Percentiles rank a stretch among this genome's conserved stretches.
Conservation (phyloP, 2,797 vertebrate species). For the Lepilemur ruficaudatus region DNA sequence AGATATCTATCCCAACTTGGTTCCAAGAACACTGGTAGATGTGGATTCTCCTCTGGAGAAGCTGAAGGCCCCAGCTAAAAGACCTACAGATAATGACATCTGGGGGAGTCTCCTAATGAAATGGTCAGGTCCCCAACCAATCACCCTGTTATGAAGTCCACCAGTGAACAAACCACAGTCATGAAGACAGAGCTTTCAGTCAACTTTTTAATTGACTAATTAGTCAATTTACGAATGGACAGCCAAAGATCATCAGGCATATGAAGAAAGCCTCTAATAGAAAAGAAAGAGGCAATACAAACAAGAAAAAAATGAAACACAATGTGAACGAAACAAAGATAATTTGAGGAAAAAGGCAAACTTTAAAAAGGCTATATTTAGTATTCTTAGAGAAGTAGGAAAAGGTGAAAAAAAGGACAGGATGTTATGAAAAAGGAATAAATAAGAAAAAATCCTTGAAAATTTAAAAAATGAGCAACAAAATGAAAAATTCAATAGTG, state of each 20-base stretch:
- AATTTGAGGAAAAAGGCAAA: not conserved
- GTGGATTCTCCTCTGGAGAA: not conserved
- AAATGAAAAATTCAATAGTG: not conserved
- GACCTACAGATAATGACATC: not conserved
- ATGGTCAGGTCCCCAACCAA: not conserved
- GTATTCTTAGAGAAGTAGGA: not conserved
- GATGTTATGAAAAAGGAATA: not conserved
- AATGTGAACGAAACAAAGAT: not conserved
- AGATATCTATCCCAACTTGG: not conserved
- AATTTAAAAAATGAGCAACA: not conserved
- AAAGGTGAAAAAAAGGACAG: not conserved
- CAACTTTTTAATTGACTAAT: not conserved
- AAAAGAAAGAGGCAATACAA: not conserved
- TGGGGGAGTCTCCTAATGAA: not conserved
- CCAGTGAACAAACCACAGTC: not conserved
- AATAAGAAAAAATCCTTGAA: not conserved
- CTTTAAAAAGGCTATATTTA: not conserved
- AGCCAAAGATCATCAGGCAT: not conserved
- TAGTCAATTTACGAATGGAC: not conserved
- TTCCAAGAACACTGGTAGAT: not conserved
- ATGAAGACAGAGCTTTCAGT: not conserved
- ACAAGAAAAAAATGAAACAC: not conserved
- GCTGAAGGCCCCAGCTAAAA: not conserved
- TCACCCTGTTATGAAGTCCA: not conserved
- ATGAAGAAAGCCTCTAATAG: not conserved